Evolutionary conservation across 1,140 invertebrate genomes (phyloP).

Genomic region (Drosophila kikkawai): DNA sequence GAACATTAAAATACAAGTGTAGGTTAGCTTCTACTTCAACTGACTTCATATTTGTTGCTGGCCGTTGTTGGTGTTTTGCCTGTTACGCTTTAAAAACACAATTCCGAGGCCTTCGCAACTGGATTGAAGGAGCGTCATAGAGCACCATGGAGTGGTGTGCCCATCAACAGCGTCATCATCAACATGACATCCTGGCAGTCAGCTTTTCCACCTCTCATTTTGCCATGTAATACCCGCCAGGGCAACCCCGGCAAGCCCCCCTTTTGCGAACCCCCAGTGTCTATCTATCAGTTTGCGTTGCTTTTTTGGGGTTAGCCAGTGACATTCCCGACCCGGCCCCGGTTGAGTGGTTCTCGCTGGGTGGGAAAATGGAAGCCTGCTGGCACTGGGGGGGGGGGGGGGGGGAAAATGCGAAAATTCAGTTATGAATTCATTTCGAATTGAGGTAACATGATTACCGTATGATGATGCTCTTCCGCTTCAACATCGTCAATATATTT

Average conservation of each 20-base stretch:
- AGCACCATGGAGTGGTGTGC: background rate
- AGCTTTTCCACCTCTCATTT: conserved; percentile 22
- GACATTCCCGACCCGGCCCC: conserved; percentile 36
- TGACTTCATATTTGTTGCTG: conserved; percentile 43
- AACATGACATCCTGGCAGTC: conserved; percentile 50
- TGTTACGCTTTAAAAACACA: conserved; percentile 64
- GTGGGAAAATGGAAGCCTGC: background rate
- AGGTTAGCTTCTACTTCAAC: background rate
- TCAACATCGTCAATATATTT: conserved; percentile 82
- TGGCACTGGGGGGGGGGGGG: background rate
- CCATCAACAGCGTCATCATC: conserved; percentile 47
- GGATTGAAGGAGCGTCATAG: conserved; percentile 19
- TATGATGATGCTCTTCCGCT: conserved; percentile 83
- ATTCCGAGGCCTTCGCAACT: conserved; percentile 37
- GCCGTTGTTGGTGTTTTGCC: conserved; percentile 13
- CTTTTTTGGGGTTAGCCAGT: conserved; percentile 50
- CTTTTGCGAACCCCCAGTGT: conserved; percentile 12
- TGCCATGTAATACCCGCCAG: conserved; percentile 13
- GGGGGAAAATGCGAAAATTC: conserved; percentile 77
- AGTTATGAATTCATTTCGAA: conserved; percentile 85
- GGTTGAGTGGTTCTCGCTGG: conserved; percentile 34
- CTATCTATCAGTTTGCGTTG: conserved; percentile 35
- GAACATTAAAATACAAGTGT: no score
- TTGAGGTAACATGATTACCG: conserved; percentile 85
- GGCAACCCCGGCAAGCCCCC: background rate